Conservation (phyloP, 2,888 invertebrate genomes). For the Seira ritae region DNA sequence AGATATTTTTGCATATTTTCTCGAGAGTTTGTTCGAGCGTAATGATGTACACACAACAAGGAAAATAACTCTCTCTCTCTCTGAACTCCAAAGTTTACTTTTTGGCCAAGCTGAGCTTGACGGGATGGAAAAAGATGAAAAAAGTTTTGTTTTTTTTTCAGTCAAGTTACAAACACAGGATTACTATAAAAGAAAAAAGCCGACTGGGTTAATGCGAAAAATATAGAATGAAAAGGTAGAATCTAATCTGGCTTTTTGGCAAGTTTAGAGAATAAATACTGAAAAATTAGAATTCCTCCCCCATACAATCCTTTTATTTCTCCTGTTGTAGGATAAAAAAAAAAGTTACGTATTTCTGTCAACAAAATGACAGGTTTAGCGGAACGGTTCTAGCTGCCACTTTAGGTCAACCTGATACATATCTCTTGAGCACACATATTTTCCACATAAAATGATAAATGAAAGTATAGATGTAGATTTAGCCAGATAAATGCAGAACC, state of each 20-base stretch:
- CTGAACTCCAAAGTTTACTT: neutral
- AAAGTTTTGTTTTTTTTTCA: slow-evolving; percentile 4
- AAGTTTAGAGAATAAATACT: neutral
- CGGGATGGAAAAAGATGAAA: too few relatives aligned
- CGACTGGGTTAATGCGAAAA: slow-evolving; percentile 4
- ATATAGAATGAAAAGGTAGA: neutral
- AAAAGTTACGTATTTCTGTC: slow-evolving; percentile 17
- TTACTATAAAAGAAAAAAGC: neutral
- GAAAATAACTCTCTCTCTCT: too few relatives aligned
- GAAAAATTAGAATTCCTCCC: neutral
- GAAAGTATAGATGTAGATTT: neutral
- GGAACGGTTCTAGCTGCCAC: slow-evolving; percentile 17
- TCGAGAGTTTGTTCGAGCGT: too few relatives aligned
- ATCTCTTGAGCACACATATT: neutral
- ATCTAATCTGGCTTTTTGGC: neutral
- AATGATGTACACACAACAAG: too few relatives aligned
- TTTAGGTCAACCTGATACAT: slow-evolving; percentile 23
- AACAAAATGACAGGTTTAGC: slow-evolving; percentile 18
- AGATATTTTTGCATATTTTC: too few relatives aligned
- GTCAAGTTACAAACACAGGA: too few relatives aligned
- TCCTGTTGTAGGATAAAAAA: neutral
- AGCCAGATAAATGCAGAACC: too few relatives aligned
- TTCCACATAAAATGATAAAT: neutral
- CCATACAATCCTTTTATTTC: neutral
- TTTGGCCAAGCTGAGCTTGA: neutral